Base-by-base conservation (phyloP, 37 sponge, comb jelly and placozoan species). In the Spongia lamella region DNA sequence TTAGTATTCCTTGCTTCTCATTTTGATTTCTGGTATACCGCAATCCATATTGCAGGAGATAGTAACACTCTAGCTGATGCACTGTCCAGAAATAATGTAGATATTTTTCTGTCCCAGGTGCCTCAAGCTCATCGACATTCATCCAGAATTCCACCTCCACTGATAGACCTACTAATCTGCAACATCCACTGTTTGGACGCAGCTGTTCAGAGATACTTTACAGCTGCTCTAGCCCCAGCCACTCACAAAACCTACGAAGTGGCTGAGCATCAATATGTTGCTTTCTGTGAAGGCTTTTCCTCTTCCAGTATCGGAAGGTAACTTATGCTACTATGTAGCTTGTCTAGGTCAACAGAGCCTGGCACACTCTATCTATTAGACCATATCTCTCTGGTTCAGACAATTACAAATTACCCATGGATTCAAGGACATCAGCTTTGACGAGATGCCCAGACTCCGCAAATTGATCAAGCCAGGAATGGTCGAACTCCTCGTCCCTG, bases 1-100 rank as follows among this genome's bases (percentile, higher is more conserved):
- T 26, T 75, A 35, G n/a, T 56, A 16, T 75, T 75, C 39, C 9
- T 66, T 13, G 76, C 50, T 21, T 63, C 76, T n/a, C 13, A 36
- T 1, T 43, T 39, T 38, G 36, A 25, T 33, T 75, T 75, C 29
- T 19, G 40, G 16, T n/a, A 4, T 1, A 22, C n/a, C 1, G 62
- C 76, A 25, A 7, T 9, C 21, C 76, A 75, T 36, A 13, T 64
- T 1, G 24, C 63, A 21, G 76, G 76, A 7, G 3, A 1, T 11
- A 15, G 2, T 34, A 75, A 75, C 9, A 38, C 38, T 2, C 2
- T 6, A 1, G 76, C 63, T 1, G 76, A 75, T 75, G 76, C 76
- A 1, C 9, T 75, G 1, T 75, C 76, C 1, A 22, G 76, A 36
- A 38, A 61, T 21, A 1, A 66, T 36, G 1, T 36, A 21, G 1